Conservation (phyloP, 1,140 invertebrate genomes). For the Aphaenogaster floridana region DNA sequence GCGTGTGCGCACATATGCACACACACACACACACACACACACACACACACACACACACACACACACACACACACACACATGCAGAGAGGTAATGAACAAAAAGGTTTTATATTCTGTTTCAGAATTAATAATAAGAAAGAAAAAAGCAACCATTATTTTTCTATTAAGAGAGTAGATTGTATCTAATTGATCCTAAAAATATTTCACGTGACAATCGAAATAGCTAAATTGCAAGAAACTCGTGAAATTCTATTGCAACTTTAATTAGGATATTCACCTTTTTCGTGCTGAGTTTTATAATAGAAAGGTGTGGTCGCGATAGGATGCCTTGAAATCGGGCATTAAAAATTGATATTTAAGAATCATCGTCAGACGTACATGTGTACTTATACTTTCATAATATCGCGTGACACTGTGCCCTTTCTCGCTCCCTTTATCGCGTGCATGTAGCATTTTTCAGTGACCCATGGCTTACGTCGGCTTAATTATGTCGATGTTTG, state of each 20-base stretch:
- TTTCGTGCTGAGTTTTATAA: neutral
- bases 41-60: too few relatives aligned
- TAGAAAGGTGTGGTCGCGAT: conserved; percentile 17
- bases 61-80: too few relatives aligned
- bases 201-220: neutral
- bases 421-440: conserved; percentile 48
- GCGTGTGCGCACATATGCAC: too few relatives aligned
- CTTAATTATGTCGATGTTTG: conserved; percentile 49
- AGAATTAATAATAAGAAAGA: neutral
- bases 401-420: conserved; percentile 57
- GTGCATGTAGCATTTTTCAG: conserved; percentile 5
- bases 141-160: neutral
- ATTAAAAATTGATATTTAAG: conserved; percentile 67
- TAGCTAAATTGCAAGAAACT: neutral
- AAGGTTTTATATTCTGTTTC: neutral
- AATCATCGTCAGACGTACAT: neutral
- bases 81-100: neutral
- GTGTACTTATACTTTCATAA: neutral
- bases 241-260: neutral
- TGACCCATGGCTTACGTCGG: conserved; percentile 41
- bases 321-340: conserved; percentile 31
- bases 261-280: neutral
- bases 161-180: neutral
- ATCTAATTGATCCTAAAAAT: neutral
- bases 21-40: too few relatives aligned